Base-by-base conservation (phyloP, 35 echinoderm and acorn worm species). In the Amphiura filiformis region DNA sequence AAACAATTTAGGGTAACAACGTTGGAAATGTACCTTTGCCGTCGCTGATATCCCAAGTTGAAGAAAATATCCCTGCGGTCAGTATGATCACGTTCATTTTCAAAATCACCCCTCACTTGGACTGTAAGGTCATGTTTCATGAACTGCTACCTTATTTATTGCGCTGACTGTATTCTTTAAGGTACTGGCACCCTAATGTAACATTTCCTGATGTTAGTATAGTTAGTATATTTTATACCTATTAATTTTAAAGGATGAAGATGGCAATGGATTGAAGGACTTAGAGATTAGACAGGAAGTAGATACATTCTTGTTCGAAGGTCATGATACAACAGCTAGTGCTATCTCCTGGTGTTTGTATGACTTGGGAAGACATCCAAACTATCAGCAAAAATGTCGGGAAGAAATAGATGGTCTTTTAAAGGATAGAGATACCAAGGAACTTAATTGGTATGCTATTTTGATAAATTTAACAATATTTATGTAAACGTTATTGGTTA, bases 261-360 rank as follows among this genome's bases (percentile, higher is more conserved):
- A 90, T 76, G 88, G 88, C 11, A 37, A 90, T 28, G 88, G 88
- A 0, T n/a, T 90, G 23, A 32, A 13, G 1, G 88, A 90, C 56
- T 37, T 44, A 26, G 88, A 90, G 37, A 90, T 90, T 36, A 32
- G 56, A 13, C 80, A 56, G 9, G 88, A 90, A 76, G 57, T 81
- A 2, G 80, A 90, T 61, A 90, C 88, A 5, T 90, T 90, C 30
- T 37, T 90, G 79, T 90, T 90, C 76, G 88, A 82, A 39, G 88
- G 88, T 5, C 88, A 90, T 39, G 88, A 90, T 31, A 90, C 88
- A 18, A 90, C 88, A 1, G 88, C 88, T 12, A 75, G 79, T 38
- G 88, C 52, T 28, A 7, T 90, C 2, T 83, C 88, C 0, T 90
- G 79, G 79, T 82, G 49, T 35, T 32, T 90, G 14, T 90, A 90